phyloP scores from a whole-genome alignment of 2,888 invertebrate genomes.

The Tiliacea citrago region DNA sequence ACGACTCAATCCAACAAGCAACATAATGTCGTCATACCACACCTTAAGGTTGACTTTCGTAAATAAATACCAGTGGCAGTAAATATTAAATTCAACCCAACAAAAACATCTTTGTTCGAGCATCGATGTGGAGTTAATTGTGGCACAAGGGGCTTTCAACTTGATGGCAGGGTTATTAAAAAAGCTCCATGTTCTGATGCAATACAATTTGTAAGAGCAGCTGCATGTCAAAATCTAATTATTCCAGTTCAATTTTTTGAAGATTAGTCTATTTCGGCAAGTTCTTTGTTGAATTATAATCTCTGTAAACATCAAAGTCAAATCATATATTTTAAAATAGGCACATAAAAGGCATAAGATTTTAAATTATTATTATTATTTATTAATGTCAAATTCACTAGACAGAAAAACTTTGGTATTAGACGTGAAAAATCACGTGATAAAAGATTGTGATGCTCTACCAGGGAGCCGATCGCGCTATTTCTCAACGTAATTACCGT shows the following conservation, averaged over 20 bases:
- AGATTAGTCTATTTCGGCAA: not conserved
- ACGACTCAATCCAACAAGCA: constrained; percentile 21
- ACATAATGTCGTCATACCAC: constrained; percentile 14
- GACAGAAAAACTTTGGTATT: not conserved
- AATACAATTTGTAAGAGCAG: constrained; percentile 46
- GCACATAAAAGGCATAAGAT: not conserved
- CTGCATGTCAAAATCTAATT: constrained; percentile 38
- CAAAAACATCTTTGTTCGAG: constrained; percentile 71
- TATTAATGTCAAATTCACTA: not conserved
- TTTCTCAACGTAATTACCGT: too few relatives aligned
- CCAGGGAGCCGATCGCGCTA: too few relatives aligned
- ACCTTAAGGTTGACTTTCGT: constrained; percentile 52
- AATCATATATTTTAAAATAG: not conserved
- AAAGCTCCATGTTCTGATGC: constrained; percentile 47
- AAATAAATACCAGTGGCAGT: constrained; percentile 25
- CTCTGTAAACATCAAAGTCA: not conserved
- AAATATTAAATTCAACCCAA: constrained; percentile 55
- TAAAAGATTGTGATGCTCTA: not conserved
- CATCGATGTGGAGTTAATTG: constrained; percentile 56
- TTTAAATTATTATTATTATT: too few relatives aligned
- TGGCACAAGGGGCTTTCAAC: constrained; percentile 55
- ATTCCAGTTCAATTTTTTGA: constrained; percentile 15
- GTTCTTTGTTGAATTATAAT: not conserved
- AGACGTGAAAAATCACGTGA: not conserved
- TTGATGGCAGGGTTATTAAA: constrained; percentile 57